Conservation (phyloP, 2,113 vertebrate species). For the Pangasianodon gigas region DNA sequence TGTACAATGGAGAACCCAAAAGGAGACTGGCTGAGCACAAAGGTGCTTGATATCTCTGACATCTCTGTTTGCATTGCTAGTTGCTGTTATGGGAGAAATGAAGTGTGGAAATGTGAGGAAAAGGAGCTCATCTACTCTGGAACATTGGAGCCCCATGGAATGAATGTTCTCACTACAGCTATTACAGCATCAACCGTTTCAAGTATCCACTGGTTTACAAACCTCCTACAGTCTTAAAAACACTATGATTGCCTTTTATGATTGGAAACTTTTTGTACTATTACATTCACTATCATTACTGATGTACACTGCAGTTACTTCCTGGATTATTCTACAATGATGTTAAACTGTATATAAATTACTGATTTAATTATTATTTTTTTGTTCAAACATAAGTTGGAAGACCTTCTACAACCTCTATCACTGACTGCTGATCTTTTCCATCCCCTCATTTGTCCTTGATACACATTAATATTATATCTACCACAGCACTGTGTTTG, state of each 20-base stretch:
- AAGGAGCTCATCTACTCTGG: background rate
- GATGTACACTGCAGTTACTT: background rate
- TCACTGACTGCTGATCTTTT: background rate
- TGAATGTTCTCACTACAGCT: background rate
- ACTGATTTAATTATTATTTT: background rate
- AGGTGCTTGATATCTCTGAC: too few species aligned
- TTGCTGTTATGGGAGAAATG: background rate
- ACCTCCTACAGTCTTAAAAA: background rate
- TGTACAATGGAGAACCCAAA: background rate
- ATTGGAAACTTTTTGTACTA: background rate
- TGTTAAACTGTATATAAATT: background rate
- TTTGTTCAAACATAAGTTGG: background rate
- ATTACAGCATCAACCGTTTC: background rate
- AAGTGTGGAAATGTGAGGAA: background rate
- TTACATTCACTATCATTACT: background rate
- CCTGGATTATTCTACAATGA: background rate
- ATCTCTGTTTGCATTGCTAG: background rate
- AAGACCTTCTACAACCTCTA: background rate
- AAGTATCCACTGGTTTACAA: background rate
- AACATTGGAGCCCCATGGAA: background rate
- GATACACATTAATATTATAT: background rate
- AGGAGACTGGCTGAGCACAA: background rate
- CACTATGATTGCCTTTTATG: background rate
- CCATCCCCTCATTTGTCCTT: background rate
- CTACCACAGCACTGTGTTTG: background rate